Evolutionary conservation across 2,113 vertebrate species (phyloP), one percentile per base, ranked within the genome.

Genomic region (Alethe castanea): DNA sequence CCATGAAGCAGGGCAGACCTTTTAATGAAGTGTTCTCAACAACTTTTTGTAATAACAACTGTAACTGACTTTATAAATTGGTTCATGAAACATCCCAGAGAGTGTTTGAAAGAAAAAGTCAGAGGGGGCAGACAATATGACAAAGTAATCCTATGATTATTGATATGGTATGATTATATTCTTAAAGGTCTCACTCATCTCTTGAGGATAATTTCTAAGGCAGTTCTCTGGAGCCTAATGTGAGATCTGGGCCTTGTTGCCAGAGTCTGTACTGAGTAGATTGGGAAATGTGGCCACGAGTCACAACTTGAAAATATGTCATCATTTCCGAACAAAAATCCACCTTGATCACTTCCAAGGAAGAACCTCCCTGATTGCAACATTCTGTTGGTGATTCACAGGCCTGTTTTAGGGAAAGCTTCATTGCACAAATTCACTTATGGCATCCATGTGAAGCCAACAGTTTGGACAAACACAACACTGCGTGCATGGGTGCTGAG

Each of bases 401-500:
- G 59, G 22, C 7, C 31, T 31, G 3, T 40, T 86, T 40, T 2
- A 7, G 36, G 22, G 7, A 71, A 82, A 45, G 12, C 18, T 7
- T 62, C 40, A 16, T 20, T 47, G 53, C 0, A 0, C 31, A 64
- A 52, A 57, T n/a, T 47, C 61, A 60, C 11, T 53, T 91, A 65
- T 6, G 23, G 40, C n/a, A 69, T 40, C 26, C 33, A 19, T 4
- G 6, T 10, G 48, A 87, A 72, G 19, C 29, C 44, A 88, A 56
- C 17, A n/a, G 9, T 45, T 70, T 59, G 36, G 36, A 62, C 26
- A 84, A 70, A 71, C 10, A 3, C 14, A 61, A 14, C 8, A 35
- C 0, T 47, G 20, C 0, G 0, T 38, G 26, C 13, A 0, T 19
- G 40, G 22, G 7, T 56, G 47, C 23, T 26, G 62, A 82, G 24